Conservation (phyloP, 35 echinoderm and acorn worm species). For the Strongylocentrotus purpuratus region DNA sequence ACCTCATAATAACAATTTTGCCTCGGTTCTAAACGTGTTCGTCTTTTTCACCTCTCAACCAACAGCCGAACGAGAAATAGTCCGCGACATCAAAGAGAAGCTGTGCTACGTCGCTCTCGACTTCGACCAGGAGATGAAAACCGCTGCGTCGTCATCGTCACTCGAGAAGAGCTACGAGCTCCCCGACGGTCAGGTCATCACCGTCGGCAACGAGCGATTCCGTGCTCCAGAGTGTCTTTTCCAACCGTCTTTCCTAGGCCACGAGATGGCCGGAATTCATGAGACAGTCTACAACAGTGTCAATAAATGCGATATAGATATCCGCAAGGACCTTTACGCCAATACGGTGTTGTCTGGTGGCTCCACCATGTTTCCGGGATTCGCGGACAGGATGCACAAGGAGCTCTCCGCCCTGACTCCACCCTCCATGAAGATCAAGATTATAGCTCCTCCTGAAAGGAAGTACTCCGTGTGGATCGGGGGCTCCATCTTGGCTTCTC, state of each 20-base stretch:
- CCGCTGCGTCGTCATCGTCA: conserved; percentile 71
- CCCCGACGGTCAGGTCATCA: conserved; percentile 90
- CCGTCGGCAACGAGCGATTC: conserved; percentile 93
- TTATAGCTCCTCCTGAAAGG: conserved; percentile 89
- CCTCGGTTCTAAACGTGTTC: not conserved
- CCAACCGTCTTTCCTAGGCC: conserved; percentile 77
- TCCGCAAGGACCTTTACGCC: conserved; percentile 78
- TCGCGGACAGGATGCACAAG: conserved; percentile 91
- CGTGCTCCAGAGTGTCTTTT: conserved; percentile 62
- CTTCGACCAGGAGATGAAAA: conserved; percentile 89
- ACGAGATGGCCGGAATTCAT: conserved; percentile 75
- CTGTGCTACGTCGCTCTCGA: conserved; percentile 85
- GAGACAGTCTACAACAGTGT: conserved; percentile 85
- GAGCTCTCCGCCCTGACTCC: conserved; percentile 77
- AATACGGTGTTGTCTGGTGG: conserved; percentile 91
- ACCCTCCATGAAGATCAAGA: conserved; percentile 91
- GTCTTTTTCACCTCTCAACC: too few relatives aligned
- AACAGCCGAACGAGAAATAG: conserved; percentile 91
- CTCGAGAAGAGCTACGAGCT: conserved; percentile 92
- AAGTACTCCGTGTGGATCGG: conserved; percentile 97
- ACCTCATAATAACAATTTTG: not conserved
- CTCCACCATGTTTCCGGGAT: conserved; percentile 89
- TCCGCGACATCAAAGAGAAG: conserved; percentile 95
- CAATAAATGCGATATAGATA: conserved; percentile 85
- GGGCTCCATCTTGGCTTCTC: conserved; percentile 83